Percentiles rank a stretch among this genome's conserved stretches.
Conservation (phyloP, 2,113 vertebrate species). For the Hypocryptadius cinnamomeus region DNA sequence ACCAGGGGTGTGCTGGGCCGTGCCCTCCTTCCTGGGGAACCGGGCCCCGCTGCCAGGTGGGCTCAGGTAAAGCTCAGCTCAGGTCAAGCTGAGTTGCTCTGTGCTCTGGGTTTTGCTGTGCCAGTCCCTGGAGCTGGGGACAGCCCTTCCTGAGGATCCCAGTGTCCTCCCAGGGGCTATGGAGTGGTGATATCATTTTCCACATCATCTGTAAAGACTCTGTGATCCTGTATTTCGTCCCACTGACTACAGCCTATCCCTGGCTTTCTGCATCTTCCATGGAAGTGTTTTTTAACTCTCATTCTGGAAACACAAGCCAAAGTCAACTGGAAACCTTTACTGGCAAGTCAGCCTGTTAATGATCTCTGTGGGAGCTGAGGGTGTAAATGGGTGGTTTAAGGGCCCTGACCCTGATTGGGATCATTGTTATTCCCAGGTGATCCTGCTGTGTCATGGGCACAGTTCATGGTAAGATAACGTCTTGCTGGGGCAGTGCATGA, state of each 20-base stretch:
- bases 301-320: conserved; percentile 10
- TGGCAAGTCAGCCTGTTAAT: background rate
- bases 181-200: rapidly evolving
- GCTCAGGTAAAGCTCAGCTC: background rate
- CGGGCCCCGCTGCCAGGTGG: rapidly evolving
- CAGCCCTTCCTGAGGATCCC: background rate
- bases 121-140: background rate
- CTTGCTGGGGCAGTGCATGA: background rate
- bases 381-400: background rate
- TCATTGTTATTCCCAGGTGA: background rate
- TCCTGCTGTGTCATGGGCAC: background rate
- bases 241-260: background rate
- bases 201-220: background rate
- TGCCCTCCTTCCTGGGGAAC: rapidly evolving
- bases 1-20: background rate
- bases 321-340: background rate
- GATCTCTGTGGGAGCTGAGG: background rate
- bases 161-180: background rate
- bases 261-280: background rate
- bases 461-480: background rate
- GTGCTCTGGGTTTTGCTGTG: background rate
- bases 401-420: background rate
- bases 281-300: background rate
- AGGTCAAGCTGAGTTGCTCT: background rate
- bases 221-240: background rate